Percentiles rank a stretch among this genome's conserved stretches.
These are phyloP conservation scores for Catocala fraxini DNA, from an alignment of 2,888 invertebrate species.

Conservation along the genomic window DNA sequence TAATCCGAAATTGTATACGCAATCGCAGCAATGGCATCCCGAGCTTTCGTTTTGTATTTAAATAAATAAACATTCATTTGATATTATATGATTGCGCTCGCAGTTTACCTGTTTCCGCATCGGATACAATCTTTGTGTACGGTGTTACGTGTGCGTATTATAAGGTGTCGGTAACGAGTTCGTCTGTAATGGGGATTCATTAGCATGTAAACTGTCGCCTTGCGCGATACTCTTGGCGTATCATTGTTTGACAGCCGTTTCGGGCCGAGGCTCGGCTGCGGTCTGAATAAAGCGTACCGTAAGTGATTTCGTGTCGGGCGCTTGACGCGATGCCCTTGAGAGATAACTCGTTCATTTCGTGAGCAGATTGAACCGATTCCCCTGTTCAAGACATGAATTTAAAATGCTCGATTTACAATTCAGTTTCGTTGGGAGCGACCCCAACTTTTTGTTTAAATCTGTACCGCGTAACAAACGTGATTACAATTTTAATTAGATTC, in stretches of 20 bases:
- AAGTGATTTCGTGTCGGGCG: constrained; percentile 66
- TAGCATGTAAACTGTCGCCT: constrained; percentile 44
- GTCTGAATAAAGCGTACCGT: constrained; percentile 53
- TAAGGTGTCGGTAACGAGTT: constrained; percentile 25
- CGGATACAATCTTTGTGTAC: background rate
- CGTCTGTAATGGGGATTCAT: constrained; percentile 37
- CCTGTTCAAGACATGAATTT: constrained; percentile 67
- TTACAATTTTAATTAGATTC: constrained; percentile 64
- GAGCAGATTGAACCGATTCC: constrained; percentile 62
- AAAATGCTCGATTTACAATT: constrained; percentile 64
- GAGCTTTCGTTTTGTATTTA: constrained; percentile 10
- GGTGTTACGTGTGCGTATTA: constrained; percentile 7
- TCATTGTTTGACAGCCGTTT: constrained; percentile 45
- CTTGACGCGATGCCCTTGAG: constrained; percentile 61
- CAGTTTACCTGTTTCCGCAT: constrained; percentile 1
- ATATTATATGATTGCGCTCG: constrained; percentile 10
- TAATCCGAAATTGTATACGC: constrained; percentile 8
- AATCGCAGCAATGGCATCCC: background rate
- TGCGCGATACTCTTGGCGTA: constrained; percentile 37
- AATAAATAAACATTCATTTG: background rate
- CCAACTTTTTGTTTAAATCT: constrained; percentile 54
- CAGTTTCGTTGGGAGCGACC: constrained; percentile 47
- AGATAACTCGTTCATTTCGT: constrained; percentile 66
- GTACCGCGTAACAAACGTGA: constrained; percentile 56
- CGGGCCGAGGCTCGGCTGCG: constrained; percentile 27